A percentile compares a stretch with the other conserved stretches of the same genome.
Conservation (phyloP, 1,140 invertebrate species). For the Eriosoma lanigerum region DNA sequence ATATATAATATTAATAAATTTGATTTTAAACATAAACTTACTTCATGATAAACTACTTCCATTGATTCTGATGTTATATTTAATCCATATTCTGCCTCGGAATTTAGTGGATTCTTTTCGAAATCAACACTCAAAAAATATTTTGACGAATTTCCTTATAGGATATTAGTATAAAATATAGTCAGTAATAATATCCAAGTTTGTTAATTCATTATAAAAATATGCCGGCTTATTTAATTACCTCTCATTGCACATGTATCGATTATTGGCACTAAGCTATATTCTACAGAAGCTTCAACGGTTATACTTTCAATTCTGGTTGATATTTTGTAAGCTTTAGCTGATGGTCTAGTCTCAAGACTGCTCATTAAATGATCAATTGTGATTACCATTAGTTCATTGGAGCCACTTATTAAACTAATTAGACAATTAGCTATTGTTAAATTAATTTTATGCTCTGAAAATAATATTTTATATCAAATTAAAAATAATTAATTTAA, state of each 20-base stretch:
- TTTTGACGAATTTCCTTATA: slow-evolving; percentile 63
- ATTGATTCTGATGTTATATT: slow-evolving; percentile 71
- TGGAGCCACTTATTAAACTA: slow-evolving; percentile 69
- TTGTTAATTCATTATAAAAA: not conserved
- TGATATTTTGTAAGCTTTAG: slow-evolving; percentile 72
- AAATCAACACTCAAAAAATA: slow-evolving; percentile 76
- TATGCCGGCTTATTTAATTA: not conserved
- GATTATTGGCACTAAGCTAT: slow-evolving; percentile 72
- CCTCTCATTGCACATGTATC: slow-evolving; percentile 43
- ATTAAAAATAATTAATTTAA: not conserved
- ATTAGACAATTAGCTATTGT: slow-evolving; percentile 74
- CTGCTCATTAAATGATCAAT: slow-evolving; percentile 74
- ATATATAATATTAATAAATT: not conserved
- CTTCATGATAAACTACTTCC: slow-evolving; percentile 79
- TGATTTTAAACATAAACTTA: slow-evolving; percentile 57
- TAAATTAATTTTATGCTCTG: slow-evolving; percentile 78
- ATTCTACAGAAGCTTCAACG: slow-evolving; percentile 72
- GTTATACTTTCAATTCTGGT: slow-evolving; percentile 75
- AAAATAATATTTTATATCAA: slow-evolving; percentile 56
- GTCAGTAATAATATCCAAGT: not conserved
- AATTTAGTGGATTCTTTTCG: slow-evolving; percentile 71
- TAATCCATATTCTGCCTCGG: slow-evolving; percentile 71
- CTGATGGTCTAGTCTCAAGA: slow-evolving; percentile 71
- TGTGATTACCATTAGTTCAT: slow-evolving; percentile 73
- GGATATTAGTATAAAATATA: too few species aligned